These are phyloP conservation scores for Silvanus unidentatus DNA, from an alignment of 2,888 invertebrate genomes.

Conservation along the genomic window DNA sequence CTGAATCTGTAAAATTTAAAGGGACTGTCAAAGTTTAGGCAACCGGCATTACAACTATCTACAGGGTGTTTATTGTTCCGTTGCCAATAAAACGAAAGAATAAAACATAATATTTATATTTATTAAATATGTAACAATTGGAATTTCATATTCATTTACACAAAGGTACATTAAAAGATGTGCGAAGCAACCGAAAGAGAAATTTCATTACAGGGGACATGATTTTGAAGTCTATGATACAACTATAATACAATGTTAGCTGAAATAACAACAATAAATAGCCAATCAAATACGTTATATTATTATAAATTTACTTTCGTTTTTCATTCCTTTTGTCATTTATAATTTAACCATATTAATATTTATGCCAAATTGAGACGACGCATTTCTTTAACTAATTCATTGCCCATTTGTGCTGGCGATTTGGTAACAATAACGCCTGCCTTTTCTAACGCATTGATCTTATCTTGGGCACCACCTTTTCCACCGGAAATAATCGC, in stretches of 20 bases:
- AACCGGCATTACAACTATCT: too few species aligned
- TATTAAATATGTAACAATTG: constrained; percentile 14
- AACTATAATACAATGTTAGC: constrained; percentile 12
- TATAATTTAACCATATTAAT: constrained; percentile 8
- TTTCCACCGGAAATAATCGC: constrained; percentile 99
- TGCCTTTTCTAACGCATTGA: constrained; percentile 87
- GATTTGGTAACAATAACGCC: constrained; percentile 92
- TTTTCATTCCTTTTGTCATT: background rate
- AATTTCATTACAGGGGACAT: background rate
- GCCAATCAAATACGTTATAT: background rate
- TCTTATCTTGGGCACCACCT: constrained; percentile 97
- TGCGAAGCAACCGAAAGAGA: constrained; percentile 10
- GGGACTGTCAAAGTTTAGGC: too few species aligned
- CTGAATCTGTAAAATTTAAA: too few species aligned
- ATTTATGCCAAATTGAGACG: constrained; percentile 54
- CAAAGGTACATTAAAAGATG: constrained; percentile 8
- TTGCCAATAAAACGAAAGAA: too few species aligned
- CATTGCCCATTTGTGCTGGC: constrained; percentile 92
- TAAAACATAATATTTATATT: constrained; percentile 18
- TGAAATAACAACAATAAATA: constrained; percentile 4
- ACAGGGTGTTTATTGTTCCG: too few species aligned
- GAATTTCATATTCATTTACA: constrained; percentile 18
- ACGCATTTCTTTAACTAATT: constrained; percentile 85
- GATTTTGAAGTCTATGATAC: constrained; percentile 3
- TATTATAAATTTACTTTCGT: too few species aligned